Base-by-base conservation (phyloP, 2,888 invertebrate species). In the Cyclophora punctaria region DNA sequence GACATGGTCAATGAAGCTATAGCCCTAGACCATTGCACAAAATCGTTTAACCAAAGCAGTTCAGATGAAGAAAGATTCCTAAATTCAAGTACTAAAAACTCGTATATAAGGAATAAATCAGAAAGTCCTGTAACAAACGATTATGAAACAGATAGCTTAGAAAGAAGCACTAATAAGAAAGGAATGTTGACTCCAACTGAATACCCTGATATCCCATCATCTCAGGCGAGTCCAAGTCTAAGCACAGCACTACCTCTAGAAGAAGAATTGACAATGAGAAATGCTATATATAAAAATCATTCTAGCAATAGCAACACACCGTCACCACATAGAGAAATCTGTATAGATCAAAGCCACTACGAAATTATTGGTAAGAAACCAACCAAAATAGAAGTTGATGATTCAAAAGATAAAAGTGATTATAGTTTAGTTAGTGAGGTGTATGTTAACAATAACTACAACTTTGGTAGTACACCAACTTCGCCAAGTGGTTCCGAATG, bases 241-340 rank as follows among this genome's bases (percentile, higher is more conserved):
- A 94, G 94, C 59, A 90, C 91, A 2, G 94, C 94, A 1, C 74
- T 95, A 49, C 95, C 95, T 0, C 84, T 95, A 71, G 94, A 95
- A 69, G 95, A 95, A 83, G 95, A 95, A 75, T 82, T 95, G 59
- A 95, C 94, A 34, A 94, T 95, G 89, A 89, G 91, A 63, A 94
- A 95, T 68, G 93, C 93, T 3, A 90, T 95, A 2, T 93, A 94
- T 57, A 92, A 93, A 73, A 83, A 88, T 4, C 82, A 89, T 59
- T 91, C 91, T 0, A 91, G 90, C 35, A 90, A 90, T 2, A 89
- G 88, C 52, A 80, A 78, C 46, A 87, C 88, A 5, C 84, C 88
- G 34, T 86, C 88, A 6, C 88, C 88, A 34, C 80, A 78, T 56
- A 66, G 70, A 64, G 80, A 83, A 52, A 64, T 76, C 41, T 63